Base-by-base conservation (phyloP, 1,140 invertebrate species). In the Lycorma delicatula region DNA sequence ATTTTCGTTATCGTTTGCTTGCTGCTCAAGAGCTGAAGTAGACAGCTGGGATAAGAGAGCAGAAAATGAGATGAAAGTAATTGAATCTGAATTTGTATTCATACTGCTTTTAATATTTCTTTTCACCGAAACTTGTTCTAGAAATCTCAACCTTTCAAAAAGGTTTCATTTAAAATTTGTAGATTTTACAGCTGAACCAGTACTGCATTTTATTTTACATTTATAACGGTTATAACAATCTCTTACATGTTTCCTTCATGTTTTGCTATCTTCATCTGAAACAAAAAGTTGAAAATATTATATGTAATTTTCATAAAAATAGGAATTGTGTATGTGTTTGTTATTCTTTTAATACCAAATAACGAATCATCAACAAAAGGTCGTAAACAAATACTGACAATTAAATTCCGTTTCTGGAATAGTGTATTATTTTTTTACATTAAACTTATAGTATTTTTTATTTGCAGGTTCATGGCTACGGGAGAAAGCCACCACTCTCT, bases 191-290 rank as follows among this genome's bases (percentile, higher is more conserved):
- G 31, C 31, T 9, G 31, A 34, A 9, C 31, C 31, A 9, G 31
- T 34, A 9, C 9, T 9, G 9, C n/a, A n/a, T 34, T 54, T 36
- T 41, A 23, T 13, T 54, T 54, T 41, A 25, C 34, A 25, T 44
- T 36, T 36, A 23, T 54, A 29, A 34, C 36, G 31, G 4, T 31
- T 54, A 27, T 54, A 54, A 18, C 23, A 31, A 18, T 54, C 36
- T 1, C 53, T 2, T n/a, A 54, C 23, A 22, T n/a, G 28, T 54
- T 34, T 54, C 34, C 34, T 34, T 54, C 36, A 34, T 28, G 25
- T 28, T 29, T 34, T 9, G 31, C 31, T 9, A 9, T 34, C 31
- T n/a, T 9, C 9, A 34, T 34, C 31, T 34, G 31, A 9, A 34
- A 34, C n/a, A 34, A 34, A 34, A 9, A 34, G n/a, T 34, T n/a